A percentile compares a stretch with the other conserved stretches of the same genome.
These are phyloP conservation scores for Choreutis nemorana DNA, from an alignment of 2,888 invertebrate genomes.

Conservation along the genomic window DNA sequence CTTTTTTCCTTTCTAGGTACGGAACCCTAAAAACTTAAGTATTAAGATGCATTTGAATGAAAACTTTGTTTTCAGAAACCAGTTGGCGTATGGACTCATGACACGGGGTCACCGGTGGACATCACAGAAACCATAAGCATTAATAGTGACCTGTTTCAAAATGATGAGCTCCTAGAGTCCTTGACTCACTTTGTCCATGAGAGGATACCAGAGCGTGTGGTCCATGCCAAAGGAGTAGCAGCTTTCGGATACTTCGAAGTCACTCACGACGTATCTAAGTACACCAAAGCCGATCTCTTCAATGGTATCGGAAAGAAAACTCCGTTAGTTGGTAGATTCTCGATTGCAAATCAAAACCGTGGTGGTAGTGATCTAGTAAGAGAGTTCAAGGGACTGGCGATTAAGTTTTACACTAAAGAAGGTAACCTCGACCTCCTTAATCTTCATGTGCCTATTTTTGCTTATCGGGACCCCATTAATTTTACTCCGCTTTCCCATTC, in stretches of 20 bases:
- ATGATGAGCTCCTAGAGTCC: conserved; percentile 68
- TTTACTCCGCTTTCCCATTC: conserved; percentile 63
- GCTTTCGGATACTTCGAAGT: conserved; percentile 84
- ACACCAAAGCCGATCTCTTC: conserved; percentile 68
- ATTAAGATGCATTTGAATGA: too few species aligned
- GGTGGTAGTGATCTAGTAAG: conserved; percentile 65
- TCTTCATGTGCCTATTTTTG: conserved; percentile 65
- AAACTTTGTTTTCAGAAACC: conserved; percentile 24
- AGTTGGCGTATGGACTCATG: conserved; percentile 63
- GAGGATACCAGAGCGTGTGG: conserved; percentile 89
- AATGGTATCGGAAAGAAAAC: conserved; percentile 66
- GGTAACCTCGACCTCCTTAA: conserved; percentile 32
- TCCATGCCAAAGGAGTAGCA: conserved; percentile 90
- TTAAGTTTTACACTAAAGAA: conserved; percentile 27
- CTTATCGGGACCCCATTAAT: conserved; percentile 57
- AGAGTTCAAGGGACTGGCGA: conserved; percentile 45
- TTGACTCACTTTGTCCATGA: conserved; percentile 79
- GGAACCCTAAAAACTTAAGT: too few species aligned
- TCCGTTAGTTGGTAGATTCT: conserved; percentile 63
- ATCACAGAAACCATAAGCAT: conserved; percentile 57
- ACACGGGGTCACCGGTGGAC: conserved; percentile 78
- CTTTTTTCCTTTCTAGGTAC: too few species aligned
- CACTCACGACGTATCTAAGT: conserved; percentile 76
- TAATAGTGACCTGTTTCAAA: conserved; percentile 22
- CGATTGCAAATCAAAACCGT: conserved; percentile 66